Evolutionary conservation across 2,113 vertebrate genomes (phyloP).

Genomic region (Bucco capensis): DNA sequence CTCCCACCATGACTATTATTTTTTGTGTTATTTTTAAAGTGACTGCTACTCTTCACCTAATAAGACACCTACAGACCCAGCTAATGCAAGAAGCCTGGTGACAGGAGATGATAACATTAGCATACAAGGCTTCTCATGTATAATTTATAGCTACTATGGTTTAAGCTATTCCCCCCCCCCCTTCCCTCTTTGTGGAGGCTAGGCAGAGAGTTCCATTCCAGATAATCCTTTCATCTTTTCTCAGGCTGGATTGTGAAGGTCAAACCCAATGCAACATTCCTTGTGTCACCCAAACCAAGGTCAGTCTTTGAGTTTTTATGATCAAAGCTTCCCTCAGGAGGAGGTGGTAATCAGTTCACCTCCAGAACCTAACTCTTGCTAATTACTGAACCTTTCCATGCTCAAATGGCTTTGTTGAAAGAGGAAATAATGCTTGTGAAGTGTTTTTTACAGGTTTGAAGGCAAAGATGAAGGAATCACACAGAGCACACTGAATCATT

Average conservation of each 20-base stretch:
- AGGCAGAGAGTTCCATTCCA: constrained; percentile 41
- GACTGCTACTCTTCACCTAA: constrained; percentile 29
- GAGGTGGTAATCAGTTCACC: background rate
- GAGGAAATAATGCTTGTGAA: background rate
- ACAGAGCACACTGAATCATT: background rate
- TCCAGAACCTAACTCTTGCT: background rate
- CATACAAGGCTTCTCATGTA: constrained; percentile 45
- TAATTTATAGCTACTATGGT: constrained; percentile 52
- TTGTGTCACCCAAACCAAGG: background rate
- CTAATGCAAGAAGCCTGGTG: constrained; percentile 14
- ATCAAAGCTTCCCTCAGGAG: background rate
- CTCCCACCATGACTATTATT: background rate
- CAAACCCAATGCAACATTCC: background rate
- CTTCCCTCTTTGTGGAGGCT: background rate
- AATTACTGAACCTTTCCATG: background rate
- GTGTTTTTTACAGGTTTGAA: background rate
- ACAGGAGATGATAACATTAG: constrained; percentile 45
- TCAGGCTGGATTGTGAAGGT: constrained; percentile 29
- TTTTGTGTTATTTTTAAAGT: constrained; percentile 23
- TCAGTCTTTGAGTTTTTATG: background rate
- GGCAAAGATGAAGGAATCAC: background rate
- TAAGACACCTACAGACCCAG: background rate
- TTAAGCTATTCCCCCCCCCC: background rate
- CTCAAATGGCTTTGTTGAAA: background rate
- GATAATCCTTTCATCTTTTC: constrained; percentile 64